Conservation (phyloP, 1,140 invertebrate genomes). For the Thalassaphorura encarpata region DNA sequence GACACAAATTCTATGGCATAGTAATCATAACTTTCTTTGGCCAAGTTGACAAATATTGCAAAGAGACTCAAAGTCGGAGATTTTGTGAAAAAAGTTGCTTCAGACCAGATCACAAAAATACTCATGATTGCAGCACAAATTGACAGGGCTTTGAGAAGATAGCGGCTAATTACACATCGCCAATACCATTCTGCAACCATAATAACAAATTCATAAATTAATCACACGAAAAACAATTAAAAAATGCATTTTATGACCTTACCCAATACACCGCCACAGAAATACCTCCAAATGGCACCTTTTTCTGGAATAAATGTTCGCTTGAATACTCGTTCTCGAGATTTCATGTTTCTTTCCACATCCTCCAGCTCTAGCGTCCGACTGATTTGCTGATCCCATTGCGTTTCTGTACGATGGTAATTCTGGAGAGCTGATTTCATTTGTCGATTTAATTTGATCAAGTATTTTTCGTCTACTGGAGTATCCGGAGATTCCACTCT, state of each 20-base stretch:
- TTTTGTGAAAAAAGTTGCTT: constrained; percentile 93
- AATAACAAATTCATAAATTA: not conserved
- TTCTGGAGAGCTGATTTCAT: constrained; percentile 43
- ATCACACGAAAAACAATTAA: not conserved
- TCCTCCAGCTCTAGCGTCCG: constrained; percentile 69
- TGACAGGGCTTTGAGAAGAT: constrained; percentile 3
- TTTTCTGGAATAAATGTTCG: constrained; percentile 66
- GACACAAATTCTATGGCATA: constrained; percentile 64
- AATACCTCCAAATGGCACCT: not conserved
- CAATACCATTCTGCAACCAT: not conserved
- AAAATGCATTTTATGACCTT: not conserved
- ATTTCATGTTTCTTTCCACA: constrained; percentile 65
- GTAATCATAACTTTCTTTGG: constrained; percentile 78
- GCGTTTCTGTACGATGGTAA: constrained; percentile 63
- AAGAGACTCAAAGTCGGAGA: constrained; percentile 86
- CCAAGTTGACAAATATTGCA: constrained; percentile 77
- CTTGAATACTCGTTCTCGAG: constrained; percentile 63
- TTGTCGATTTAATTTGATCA: constrained; percentile 64
- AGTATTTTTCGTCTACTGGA: constrained; percentile 61
- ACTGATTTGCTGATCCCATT: constrained; percentile 79
- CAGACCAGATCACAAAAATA: constrained; percentile 91
- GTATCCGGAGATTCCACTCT: constrained; percentile 46
- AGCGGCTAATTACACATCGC: constrained; percentile 1
- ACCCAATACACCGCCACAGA: not conserved
- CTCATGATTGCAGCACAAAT: constrained; percentile 52